phyloP scores from a whole-genome alignment of 2,888 invertebrate species.

The Drosophila flavopinicola region DNA sequence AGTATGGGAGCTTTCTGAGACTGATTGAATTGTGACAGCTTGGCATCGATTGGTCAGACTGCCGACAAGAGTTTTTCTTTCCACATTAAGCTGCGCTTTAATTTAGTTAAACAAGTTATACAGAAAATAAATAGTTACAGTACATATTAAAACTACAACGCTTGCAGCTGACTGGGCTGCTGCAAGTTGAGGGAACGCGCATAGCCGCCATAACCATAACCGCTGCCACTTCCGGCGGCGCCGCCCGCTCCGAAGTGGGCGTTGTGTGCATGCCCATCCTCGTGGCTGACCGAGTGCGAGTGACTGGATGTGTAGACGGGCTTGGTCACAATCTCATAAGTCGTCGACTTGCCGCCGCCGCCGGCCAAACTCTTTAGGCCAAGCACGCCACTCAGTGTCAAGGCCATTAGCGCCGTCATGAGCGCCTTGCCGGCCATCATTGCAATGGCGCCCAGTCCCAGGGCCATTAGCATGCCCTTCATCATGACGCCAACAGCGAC shows the following conservation, averaged over 20 bases:
- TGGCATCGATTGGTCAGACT: constrained; percentile 1
- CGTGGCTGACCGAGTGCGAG: constrained; percentile 87
- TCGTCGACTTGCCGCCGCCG: constrained; percentile 89
- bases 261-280: constrained; percentile 85
- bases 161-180: constrained; percentile 57
- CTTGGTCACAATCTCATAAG: constrained; percentile 93
- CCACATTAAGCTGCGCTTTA: not conserved
- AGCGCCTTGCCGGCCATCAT: constrained; percentile 92
- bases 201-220: constrained; percentile 86
- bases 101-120: constrained; percentile 28
- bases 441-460: constrained; percentile 91
- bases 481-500: constrained; percentile 87
- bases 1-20: too few relatives aligned
- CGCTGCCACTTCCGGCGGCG: constrained; percentile 85
- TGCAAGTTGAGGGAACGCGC: constrained; percentile 80
- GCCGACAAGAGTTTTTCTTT: not conserved
- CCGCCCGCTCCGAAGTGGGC: constrained; percentile 65
- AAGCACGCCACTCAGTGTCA: constrained; percentile 90
- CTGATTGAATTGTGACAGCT: not conserved
- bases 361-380: constrained; percentile 90
- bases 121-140: constrained; percentile 41
- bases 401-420: constrained; percentile 92
- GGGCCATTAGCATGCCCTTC: constrained; percentile 90
- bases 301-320: constrained; percentile 90
- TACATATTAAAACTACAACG: constrained; percentile 36